phyloP scores from a whole-genome alignment of 2,113 vertebrate species.

The Hyaena hyaena region DNA sequence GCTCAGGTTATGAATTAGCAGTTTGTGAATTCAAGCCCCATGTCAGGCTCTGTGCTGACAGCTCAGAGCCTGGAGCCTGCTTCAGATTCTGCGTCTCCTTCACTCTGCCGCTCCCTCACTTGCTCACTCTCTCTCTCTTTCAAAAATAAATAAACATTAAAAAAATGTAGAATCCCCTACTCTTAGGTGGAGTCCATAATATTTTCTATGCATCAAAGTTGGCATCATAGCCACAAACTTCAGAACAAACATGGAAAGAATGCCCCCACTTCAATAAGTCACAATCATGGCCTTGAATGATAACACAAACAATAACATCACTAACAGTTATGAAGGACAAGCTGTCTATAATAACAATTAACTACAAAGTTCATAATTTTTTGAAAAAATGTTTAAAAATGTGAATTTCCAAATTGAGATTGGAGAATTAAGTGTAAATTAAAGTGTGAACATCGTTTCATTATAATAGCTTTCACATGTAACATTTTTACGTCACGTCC shows the following conservation, averaged over 20 bases:
- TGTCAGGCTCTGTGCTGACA: no score
- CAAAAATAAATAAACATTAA: no score
- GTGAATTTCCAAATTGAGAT: conserved; percentile 9
- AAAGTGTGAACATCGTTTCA: background rate
- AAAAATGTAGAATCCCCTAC: background rate
- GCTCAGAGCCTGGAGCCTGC: no score
- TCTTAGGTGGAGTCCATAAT: background rate
- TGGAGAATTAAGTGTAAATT: conserved; percentile 35
- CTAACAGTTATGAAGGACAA: background rate
- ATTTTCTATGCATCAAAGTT: background rate
- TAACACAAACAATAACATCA: background rate
- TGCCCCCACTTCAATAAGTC: background rate
- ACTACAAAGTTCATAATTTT: conserved; percentile 17
- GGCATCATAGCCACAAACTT: background rate
- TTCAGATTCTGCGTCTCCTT: no score
- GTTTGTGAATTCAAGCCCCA: no score
- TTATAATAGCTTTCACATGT: background rate
- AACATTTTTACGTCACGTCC: background rate
- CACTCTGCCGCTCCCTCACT: no score
- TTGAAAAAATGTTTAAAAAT: conserved; percentile 35
- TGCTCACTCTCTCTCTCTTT: no score
- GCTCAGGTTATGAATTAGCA: no score
- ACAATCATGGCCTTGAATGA: background rate
- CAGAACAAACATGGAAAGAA: background rate
- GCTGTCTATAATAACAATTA: conserved; percentile 34